Base-by-base conservation (phyloP, 2,888 invertebrate species). In the Tipula confusa region DNA sequence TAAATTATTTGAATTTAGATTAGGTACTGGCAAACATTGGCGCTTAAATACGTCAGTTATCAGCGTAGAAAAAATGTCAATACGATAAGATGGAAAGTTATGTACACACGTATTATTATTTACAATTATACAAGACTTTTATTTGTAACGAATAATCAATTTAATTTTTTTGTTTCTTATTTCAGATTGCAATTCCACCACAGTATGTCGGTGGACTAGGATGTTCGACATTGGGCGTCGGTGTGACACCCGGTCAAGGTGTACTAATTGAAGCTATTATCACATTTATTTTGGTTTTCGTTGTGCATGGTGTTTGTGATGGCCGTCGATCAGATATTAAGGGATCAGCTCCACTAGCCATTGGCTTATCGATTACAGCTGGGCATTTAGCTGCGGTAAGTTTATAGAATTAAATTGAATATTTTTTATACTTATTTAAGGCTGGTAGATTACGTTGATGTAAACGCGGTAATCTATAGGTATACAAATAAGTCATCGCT, bases 241-340 rank as follows among this genome's bases (percentile, higher is more conserved):
- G 89, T 0, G 88, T 97, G 13, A 90, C 91, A n/a, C 91, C 92
- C 1, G 91, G 92, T 1, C 97, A 97, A 90, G 96, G 95, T 0
- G 91, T 97, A 84, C 91, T 96, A 81, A 92, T 97, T 84, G 98
- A 98, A 88, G 94, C 94, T 0, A 90, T 97, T 87, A 93, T 97
- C 86, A 97, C 97, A 7, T 96, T 97, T 89, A 91, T 97, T 83
- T 91, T 98, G 86, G 95, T 97, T 84, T 91, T 97, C 86, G 95
- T 96, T 43, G 96, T 97, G 18, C 95, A 95, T 88, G 96, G 95
- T 13, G 96, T 96, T 36, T 95, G 95, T 85, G 97, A 98, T 89
- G 91, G 91, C 0, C 93, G 94, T 86, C 93, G 97, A 84, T 92
- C 91, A 36, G 96, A 97, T 88, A 90, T 95, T 86, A 95, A 95